These are phyloP conservation scores for Catonia carolina DNA, from an alignment of 2,888 invertebrate species.

Conservation along the genomic window DNA sequence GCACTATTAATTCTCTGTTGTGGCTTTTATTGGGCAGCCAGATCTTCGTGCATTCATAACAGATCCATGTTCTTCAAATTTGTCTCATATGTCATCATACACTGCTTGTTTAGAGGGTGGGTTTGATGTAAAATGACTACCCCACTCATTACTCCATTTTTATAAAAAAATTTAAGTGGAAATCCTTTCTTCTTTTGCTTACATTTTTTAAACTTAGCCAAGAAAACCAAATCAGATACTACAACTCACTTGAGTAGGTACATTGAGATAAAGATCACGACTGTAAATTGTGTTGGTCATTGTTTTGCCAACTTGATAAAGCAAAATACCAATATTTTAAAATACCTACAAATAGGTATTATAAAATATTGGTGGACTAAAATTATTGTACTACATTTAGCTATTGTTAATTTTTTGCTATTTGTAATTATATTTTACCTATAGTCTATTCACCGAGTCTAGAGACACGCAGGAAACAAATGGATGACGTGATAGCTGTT, in stretches of 20 bases:
- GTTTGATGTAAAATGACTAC: neutral
- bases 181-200: slow-evolving; percentile 1
- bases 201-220: neutral
- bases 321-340: too few relatives aligned
- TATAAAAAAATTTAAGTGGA: neutral
- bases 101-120: neutral
- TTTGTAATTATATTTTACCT: too few relatives aligned
- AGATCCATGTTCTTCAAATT: slow-evolving; percentile 1
- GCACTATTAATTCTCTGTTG: neutral
- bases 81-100: neutral
- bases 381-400: too few relatives aligned
- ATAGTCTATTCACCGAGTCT: too few relatives aligned
- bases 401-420: too few relatives aligned
- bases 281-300: too few relatives aligned
- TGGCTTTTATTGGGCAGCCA: slow-evolving; percentile 1
- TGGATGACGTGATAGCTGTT: too few relatives aligned
- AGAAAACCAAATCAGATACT: neutral
- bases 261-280: too few relatives aligned
- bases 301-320: too few relatives aligned
- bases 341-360: too few relatives aligned
- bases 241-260: neutral
- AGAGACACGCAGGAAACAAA: too few relatives aligned
- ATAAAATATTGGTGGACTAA: too few relatives aligned
- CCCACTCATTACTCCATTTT: neutral
- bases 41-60: slow-evolving; percentile 10